Evolutionary conservation across 2,888 invertebrate genomes (phyloP).

Genomic region (Ceraclea dissimilis): DNA sequence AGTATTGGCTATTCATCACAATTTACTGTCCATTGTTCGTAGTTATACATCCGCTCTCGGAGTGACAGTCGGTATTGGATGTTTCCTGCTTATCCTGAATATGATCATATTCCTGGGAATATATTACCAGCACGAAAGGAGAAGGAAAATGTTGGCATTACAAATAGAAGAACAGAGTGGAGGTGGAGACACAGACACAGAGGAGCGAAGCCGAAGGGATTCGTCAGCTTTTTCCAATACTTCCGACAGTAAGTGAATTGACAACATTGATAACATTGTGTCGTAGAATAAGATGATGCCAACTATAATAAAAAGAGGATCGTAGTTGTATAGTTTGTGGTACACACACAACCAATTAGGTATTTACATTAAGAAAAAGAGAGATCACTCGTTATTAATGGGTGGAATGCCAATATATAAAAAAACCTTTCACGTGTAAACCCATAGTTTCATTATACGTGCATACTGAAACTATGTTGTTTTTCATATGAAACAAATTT

Average conservation of each 20-base stretch:
- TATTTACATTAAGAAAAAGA: too few species aligned
- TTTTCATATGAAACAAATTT: neutral
- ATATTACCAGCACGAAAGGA: slow-evolving; percentile 51
- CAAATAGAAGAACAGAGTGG: neutral
- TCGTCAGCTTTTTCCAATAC: slow-evolving; percentile 11
- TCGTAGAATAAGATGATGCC: too few species aligned
- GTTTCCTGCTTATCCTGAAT: slow-evolving; percentile 51
- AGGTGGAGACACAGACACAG: neutral
- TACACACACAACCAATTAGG: too few species aligned
- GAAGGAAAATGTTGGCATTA: slow-evolving; percentile 29
- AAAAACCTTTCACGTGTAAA: too few species aligned
- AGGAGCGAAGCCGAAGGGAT: neutral
- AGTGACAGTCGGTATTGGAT: slow-evolving; percentile 58
- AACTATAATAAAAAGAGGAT: too few species aligned
- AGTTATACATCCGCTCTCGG: slow-evolving; percentile 59
- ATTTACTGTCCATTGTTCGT: too few species aligned
- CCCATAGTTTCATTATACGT: too few species aligned
- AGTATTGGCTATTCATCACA: too few species aligned
- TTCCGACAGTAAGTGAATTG: slow-evolving; percentile 19
- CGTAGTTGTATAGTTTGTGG: too few species aligned
- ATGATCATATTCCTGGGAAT: slow-evolving; percentile 60
- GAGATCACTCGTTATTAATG: too few species aligned
- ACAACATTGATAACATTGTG: neutral
- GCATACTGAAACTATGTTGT: too few species aligned
- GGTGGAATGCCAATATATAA: too few species aligned